A percentile compares a stretch with the other conserved stretches of the same genome.
Conservation (phyloP, 2,888 invertebrate species). For the Eupithecia dodoneata region DNA sequence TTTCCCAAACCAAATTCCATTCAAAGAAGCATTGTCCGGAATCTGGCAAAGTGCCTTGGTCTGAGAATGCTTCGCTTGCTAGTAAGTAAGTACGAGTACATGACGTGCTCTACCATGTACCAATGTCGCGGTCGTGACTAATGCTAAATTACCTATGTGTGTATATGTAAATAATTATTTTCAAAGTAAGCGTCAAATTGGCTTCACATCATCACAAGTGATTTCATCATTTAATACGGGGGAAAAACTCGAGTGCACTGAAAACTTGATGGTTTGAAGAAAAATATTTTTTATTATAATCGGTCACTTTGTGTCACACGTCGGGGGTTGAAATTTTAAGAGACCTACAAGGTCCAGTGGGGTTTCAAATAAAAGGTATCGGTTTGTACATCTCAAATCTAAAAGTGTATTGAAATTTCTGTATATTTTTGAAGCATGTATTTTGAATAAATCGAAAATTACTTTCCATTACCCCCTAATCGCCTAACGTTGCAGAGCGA, state of each 20-base stretch:
- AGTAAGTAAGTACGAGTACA: too few species aligned
- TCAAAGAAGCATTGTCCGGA: conserved; percentile 25
- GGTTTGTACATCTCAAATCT: too few species aligned
- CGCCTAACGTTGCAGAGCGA: too few species aligned
- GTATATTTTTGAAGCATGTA: too few species aligned
- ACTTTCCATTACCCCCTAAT: too few species aligned
- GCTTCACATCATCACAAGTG: not conserved
- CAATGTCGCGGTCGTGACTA: conserved; percentile 42
- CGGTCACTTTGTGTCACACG: too few species aligned
- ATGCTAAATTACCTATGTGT: conserved; percentile 10
- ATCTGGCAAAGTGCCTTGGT: conserved; percentile 38
- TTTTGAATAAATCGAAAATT: too few species aligned
- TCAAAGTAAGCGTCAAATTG: conserved; percentile 4
- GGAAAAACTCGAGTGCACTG: not conserved
- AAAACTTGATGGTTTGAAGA: not conserved
- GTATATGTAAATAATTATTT: not conserved
- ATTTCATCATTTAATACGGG: not conserved
- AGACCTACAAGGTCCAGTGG: too few species aligned
- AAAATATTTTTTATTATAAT: not conserved
- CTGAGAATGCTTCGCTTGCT: conserved; percentile 22
- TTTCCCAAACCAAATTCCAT: not conserved
- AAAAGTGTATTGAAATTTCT: too few species aligned
- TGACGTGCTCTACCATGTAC: conserved; percentile 12
- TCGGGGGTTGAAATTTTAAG: too few species aligned
- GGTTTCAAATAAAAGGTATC: too few species aligned